Evolutionary conservation across 2,888 invertebrate genomes (phyloP), one percentile per base, ranked within the genome.

Genomic region (Oscheius sp.): DNA sequence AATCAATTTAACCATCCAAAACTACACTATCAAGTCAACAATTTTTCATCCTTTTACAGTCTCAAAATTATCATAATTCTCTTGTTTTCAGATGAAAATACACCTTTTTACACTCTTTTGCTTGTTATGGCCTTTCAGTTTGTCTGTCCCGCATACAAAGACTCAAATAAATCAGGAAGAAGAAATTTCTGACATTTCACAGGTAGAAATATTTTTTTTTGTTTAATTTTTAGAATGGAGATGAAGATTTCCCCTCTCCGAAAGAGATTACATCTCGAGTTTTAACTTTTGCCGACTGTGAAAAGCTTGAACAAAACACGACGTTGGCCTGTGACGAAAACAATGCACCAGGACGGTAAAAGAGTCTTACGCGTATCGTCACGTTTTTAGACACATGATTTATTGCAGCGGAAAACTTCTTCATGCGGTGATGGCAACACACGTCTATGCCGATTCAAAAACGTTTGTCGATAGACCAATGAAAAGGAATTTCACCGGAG

Each of bases 381-480:
- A 54, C 62, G 63, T 6, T 73, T 64, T 32, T 32, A 62, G 68
- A 17, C 45, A 68, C 57, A 79, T 78, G 74, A 74, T 85, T 24
- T 85, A 84, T 71, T 85, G 85, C 67, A 73, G 72, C 9, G 85
- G 85, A n/a, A 66, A 71, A 36, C 68, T 85, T 22, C 72, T 85
- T 12, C 80, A 84, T 24, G 78, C 82, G 5, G 83, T 81, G 1
- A 84, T 81, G 77, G 69, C 75, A 3, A 71, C 76, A 32, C 68
- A 72, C 28, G 61, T 84, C 4, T 77, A 77, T 56, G 50, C 50
- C 1, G 80, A 80, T 50, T 77, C 76, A 12, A 80, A 80, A 38
- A 77, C 78, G 0, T 80, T 78, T 49, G 74, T 80, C 26, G 80
- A 80, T 65, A 70, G 73, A 32, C 78, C 80, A 2, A 77, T 80